Evolutionary conservation across 2,888 invertebrate genomes (phyloP), one percentile per base, ranked within the genome.

Genomic region (Ichneumon xanthorius): DNA sequence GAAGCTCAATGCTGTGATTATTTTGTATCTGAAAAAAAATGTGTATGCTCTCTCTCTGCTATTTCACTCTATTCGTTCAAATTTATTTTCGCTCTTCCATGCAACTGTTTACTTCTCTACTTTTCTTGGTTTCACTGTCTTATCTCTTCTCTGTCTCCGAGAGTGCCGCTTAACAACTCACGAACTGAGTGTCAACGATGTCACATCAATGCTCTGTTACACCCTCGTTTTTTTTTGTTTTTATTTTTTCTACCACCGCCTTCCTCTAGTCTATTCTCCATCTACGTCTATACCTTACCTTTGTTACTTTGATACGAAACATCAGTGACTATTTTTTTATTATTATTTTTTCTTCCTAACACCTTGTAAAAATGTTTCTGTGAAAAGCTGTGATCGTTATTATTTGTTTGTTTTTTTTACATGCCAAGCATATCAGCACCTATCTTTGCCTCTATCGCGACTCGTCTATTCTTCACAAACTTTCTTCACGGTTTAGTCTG

Each of bases 1-100:
- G 82, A 87, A 86, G 86, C 87, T 87, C 86, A 82, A 86, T 84
- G 87, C 87, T 87, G 87, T 87, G 87, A 87, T 87, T 87, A 83
- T 82, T 82, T 22, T 87, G 50, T 83, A 81, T 81, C 72, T 84
- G 55, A 72, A 82, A 45, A 58, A 78, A 40, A 75, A 81, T 85
- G 19, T 75, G 68, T 80, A 67, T 45, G 48, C 67, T 22, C 80
- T 81, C 40, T 82, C 61, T 71, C n/a, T 40, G 37, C 71, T 76
- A 33, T 4, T 50, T 71, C 26, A 40, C 55, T 77, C 3, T 26
- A 55, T 77, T 55, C 67, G 55, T 22, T 55, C 4, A 77, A 77
- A 40, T 53, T 72, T 22, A 63, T 50, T 45, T 68, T 53, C 2
- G 19, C 58, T 30, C 65, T 53, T 82, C 53, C 37, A 71, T 30